A percentile compares a stretch with the other conserved stretches of the same genome.
These are phyloP conservation scores for Euura saliciscinereae DNA, from an alignment of 1,140 invertebrate species.

Conservation along the genomic window DNA sequence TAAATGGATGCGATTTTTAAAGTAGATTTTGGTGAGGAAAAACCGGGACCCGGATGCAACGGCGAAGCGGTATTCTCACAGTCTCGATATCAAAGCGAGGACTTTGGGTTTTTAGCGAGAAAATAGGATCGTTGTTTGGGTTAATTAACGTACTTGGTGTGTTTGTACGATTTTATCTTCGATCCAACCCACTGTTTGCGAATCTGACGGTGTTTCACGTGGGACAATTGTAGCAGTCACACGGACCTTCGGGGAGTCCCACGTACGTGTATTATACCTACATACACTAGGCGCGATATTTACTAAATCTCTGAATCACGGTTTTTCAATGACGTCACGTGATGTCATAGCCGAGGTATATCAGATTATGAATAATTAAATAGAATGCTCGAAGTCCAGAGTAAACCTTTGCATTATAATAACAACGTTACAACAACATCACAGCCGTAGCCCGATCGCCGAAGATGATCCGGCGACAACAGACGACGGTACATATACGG, in stretches of 20 bases:
- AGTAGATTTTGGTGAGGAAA: neutral
- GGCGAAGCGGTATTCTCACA: neutral
- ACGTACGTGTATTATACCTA: conserved; percentile 23
- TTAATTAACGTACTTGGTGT: too few relatives aligned
- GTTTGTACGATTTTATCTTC: too few relatives aligned
- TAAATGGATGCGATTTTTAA: conserved; percentile 1
- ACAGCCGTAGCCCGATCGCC: neutral
- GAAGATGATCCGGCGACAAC: neutral
- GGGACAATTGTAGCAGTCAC: conserved; percentile 23
- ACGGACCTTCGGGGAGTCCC: conserved; percentile 23
- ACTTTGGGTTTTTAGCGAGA: too few relatives aligned
- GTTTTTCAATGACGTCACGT: conserved; percentile 29
- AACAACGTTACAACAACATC: neutral
- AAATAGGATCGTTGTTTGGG: too few relatives aligned
- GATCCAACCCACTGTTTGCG: neutral
- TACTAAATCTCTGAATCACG: conserved; percentile 27
- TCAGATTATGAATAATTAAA: conserved; percentile 13
- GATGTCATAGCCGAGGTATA: conserved; percentile 24
- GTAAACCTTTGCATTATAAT: neutral
- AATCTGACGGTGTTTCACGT: conserved; percentile 17
- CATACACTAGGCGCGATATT: conserved; percentile 12
- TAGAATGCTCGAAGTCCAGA: neutral
- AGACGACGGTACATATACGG: neutral
- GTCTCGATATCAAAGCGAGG: too few relatives aligned
- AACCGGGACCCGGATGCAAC: neutral